Base-by-base conservation (phyloP, 2,888 invertebrate species). In the Neelides folsomi region DNA sequence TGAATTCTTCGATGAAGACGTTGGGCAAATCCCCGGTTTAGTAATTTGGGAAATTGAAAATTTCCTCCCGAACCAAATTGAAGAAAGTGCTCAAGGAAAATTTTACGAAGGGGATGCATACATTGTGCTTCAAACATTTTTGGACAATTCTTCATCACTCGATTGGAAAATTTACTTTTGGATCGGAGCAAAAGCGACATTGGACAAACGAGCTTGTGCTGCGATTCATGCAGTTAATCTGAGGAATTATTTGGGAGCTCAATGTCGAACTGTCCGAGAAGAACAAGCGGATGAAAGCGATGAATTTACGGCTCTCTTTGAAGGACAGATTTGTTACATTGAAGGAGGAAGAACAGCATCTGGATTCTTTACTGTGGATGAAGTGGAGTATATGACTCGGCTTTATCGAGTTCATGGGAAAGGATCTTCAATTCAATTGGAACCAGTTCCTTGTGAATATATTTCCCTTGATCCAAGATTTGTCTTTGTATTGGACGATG, bases 51-150 rank as follows among this genome's bases (percentile, higher is more conserved):
- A 99, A 75, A 98, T 98, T 57, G 98, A 98, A 71, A 98, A 99
- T 72, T 98, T 98, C 71, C 75, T 97, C 59, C 98, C 98, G 0
- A 93, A 93, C 68, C 83, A 85, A 66, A 83, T 98, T 41, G 88
- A 88, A 49, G 88, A 89, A 77, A 90, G 84, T 6, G 83, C 90
- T 0, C 86, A 93, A 69, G 97, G 97, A 2, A 95, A 95, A 71
- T 98, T 99, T 73, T 99, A 95, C 69, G 94, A 97, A 72, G 97
- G 89, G 5, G 98, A 99, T 71, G 97, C 97, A 71, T 99, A 99
- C 71, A 95, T 99, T 65, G 79, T 99, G 43, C 72, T 97, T 52
- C 89, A 92, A 72, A 95, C 95, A 0, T 77, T 75, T 38, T 71
- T 83, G 38, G 92, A 92, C 68, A 87, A 88, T 48, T 78, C 82